These are phyloP conservation scores for Drosophila pandora DNA, from an alignment of 1,140 invertebrate genomes.

Conservation along the genomic window DNA sequence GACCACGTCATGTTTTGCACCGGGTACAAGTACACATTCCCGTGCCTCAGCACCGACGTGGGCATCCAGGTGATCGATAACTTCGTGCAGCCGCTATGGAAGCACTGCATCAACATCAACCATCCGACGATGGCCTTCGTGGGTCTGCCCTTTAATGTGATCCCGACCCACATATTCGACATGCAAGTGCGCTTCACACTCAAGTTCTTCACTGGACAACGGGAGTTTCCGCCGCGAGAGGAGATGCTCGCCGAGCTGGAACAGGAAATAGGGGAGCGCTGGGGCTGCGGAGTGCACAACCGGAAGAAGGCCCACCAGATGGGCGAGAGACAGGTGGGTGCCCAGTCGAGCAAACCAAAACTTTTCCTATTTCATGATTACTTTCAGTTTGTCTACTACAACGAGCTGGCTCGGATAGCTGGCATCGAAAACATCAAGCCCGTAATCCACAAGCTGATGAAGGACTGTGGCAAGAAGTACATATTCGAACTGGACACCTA, in stretches of 20 bases:
- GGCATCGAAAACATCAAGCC: constrained; percentile 86
- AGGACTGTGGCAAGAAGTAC: constrained; percentile 87
- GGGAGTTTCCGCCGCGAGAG: constrained; percentile 87
- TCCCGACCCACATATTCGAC: constrained; percentile 94
- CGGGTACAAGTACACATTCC: constrained; percentile 92
- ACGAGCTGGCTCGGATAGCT: constrained; percentile 87
- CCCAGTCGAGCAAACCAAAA: neutral
- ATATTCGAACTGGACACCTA: constrained; percentile 87
- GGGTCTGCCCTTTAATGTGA: constrained; percentile 91
- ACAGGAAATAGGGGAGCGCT: constrained; percentile 86
- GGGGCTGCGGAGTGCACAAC: constrained; percentile 85
- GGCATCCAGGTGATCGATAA: constrained; percentile 90
- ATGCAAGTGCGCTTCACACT: constrained; percentile 91
- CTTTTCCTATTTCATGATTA: neutral
- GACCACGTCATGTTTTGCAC: constrained; percentile 93
- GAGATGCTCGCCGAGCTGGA: constrained; percentile 89
- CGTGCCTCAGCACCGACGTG: constrained; percentile 90
- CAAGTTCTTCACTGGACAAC: constrained; percentile 87
- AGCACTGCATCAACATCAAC: constrained; percentile 92
- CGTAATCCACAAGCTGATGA: constrained; percentile 89
- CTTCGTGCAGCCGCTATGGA: constrained; percentile 93
- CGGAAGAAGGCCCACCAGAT: constrained; percentile 89
- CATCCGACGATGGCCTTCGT: constrained; percentile 92
- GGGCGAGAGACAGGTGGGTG: constrained; percentile 87
- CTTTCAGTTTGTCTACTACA: constrained; percentile 88